A percentile compares a stretch with the other conserved stretches of the same genome.
Conservation (phyloP, 2,797 vertebrate genomes). For the Chromis chromis region DNA sequence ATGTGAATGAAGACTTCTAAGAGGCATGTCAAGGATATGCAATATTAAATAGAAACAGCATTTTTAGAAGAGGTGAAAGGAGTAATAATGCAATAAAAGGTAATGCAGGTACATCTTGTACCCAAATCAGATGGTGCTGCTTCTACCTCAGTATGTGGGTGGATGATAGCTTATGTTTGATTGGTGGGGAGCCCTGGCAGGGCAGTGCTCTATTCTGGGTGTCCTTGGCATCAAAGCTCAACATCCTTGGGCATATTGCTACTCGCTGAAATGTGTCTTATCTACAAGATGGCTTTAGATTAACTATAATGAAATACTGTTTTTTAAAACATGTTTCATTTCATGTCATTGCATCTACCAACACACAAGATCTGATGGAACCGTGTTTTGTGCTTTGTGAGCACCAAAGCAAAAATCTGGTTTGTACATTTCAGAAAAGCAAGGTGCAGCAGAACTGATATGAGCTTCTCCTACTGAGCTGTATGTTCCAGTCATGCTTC, state of each 20-base stretch:
- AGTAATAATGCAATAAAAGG: not conserved
- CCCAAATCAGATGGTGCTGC: constrained; percentile 29
- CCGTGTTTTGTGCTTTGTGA: not conserved
- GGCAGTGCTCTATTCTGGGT: constrained; percentile 30
- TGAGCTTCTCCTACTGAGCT: not conserved
- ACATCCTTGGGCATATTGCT: constrained; percentile 18
- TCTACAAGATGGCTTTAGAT: not conserved
- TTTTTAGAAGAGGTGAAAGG: too few relatives aligned
- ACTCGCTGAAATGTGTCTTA: constrained; percentile 5
- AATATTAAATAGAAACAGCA: not conserved
- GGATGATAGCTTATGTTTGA: constrained; percentile 48
- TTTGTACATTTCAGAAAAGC: not conserved
- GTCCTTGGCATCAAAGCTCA: constrained; percentile 33
- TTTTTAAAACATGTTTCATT: not conserved
- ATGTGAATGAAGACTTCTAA: not conserved
- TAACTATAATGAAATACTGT: not conserved
- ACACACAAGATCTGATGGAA: not conserved
- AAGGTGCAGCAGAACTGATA: not conserved
- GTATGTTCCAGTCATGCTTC: constrained; percentile 1
- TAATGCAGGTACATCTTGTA: constrained; percentile 21
- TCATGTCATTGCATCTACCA: not conserved
- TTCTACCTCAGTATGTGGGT: constrained; percentile 29
- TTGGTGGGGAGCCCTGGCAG: constrained; percentile 38
- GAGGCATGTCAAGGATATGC: not conserved
- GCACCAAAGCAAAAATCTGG: not conserved